Conservation (phyloP, 2,888 invertebrate species). For the Eurois occulta region DNA sequence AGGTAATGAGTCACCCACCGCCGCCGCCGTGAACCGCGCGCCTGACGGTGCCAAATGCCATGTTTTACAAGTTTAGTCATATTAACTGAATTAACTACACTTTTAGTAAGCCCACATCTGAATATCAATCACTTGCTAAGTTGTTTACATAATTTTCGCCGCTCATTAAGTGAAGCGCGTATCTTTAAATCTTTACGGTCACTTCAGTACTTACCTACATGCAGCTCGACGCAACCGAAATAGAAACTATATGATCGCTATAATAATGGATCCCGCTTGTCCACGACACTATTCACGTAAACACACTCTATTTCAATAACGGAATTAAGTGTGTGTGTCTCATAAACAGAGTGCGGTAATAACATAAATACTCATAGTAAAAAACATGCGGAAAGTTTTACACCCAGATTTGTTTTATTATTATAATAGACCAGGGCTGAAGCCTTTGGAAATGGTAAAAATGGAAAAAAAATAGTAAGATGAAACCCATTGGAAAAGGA, state of each 20-base stretch:
- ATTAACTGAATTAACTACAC: constrained; percentile 11
- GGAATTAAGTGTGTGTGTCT: neutral
- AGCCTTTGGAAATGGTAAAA: too few relatives aligned
- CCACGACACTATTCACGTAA: constrained; percentile 25
- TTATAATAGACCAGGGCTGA: too few relatives aligned
- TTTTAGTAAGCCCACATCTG: constrained; percentile 2
- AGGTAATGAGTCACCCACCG: constrained; percentile 18
- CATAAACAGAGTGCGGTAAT: constrained; percentile 4
- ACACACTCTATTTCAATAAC: constrained; percentile 41
- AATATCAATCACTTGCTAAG: constrained; percentile 8
- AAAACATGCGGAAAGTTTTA: neutral
- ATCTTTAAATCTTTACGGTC: neutral
- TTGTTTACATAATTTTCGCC: neutral
- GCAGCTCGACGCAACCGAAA: constrained; percentile 26
- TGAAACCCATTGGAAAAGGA: too few relatives aligned
- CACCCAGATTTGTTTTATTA: neutral
- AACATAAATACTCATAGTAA: constrained; percentile 17
- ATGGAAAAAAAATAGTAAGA: too few relatives aligned
- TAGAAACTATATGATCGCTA: constrained; percentile 36
- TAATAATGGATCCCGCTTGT: constrained; percentile 29
- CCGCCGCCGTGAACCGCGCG: neutral
- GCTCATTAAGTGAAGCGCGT: neutral
- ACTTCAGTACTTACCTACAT: neutral
- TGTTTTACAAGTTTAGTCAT: constrained; percentile 2
- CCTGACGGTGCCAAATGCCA: constrained; percentile 11